Percentiles rank a stretch among this genome's conserved stretches.
Conservation (phyloP, 2,113 vertebrate genomes). For the Alethe diademata region DNA sequence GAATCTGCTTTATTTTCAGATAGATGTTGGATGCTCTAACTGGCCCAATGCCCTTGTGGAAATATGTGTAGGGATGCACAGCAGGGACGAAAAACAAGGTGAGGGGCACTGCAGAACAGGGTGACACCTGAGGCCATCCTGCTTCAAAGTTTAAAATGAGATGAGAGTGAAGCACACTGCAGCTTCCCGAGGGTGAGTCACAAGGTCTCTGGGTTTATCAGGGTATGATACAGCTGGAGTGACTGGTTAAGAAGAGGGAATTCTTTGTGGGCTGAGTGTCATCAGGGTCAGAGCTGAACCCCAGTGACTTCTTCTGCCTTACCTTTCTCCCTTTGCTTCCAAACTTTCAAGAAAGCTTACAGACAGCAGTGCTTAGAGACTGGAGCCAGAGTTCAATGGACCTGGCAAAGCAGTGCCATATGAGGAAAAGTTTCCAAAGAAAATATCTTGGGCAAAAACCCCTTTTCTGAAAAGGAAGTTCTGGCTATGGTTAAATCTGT, state of each 20-base stretch:
- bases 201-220: background rate
- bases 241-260: background rate
- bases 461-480: background rate
- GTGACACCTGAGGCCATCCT: background rate
- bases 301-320: background rate
- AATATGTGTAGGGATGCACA: background rate
- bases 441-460: background rate
- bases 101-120: background rate
- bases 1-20: background rate
- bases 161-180: background rate
- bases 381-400: background rate
- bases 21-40: background rate
- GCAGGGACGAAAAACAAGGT: background rate
- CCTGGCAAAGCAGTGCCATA: background rate
- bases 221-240: rapidly evolving
- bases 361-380: background rate
- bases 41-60: background rate
- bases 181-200: background rate
- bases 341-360: background rate
- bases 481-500: background rate
- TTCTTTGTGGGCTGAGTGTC: background rate
- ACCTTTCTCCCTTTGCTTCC: background rate
- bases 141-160: background rate
- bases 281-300: background rate
- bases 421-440: background rate